Evolutionary conservation across 2,113 vertebrate species (phyloP), one percentile per base, ranked within the genome.

Genomic region (Eonycteris spelaea): DNA sequence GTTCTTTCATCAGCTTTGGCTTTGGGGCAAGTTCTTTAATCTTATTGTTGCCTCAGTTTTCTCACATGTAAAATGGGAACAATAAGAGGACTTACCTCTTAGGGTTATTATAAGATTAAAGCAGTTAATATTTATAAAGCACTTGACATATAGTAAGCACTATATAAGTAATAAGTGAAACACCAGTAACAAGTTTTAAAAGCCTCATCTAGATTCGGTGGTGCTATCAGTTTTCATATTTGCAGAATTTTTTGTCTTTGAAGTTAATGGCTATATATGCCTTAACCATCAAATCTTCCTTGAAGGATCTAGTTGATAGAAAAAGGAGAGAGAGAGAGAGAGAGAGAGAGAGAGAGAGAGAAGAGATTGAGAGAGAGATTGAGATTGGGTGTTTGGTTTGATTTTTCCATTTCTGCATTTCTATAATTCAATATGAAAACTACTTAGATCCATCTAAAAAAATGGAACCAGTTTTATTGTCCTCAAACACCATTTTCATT

Each of bases 371-470:
- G 48, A 38, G 18, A 48, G n/a, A 80, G 79, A 80, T 1, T n/a
- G n/a, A 40, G 40, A 82, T 78, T 59, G 7, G 12, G 1, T 77
- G 28, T 59, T 75, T 74, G n/a, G 28, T 59, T 75, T 74, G n/a
- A 90, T 71, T 88, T 91, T 93, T 95, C 55, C 53, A 79, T 2
- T 61, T 59, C 30, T 77, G 15, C 13, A 43, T 85, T 96, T 90
- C 53, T 40, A n/a, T 86, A 43, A 83, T 53, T 90, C 43, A 79
- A 18, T 93, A 92, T 74, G 63, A 91, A 93, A 84, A 79, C 88
- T 67, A 59, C 67, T 53, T 86, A 48, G 30, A 22, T 84, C 33
- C 28, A n/a, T 61, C 57, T 10, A 78, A 6, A 83, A 61, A 63
- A 70, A 68, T 67, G 24, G 30, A 22, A 55, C 91, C 38, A 61